Base-by-base conservation (phyloP, 2,888 invertebrate species). In the Brachycybe producta region DNA sequence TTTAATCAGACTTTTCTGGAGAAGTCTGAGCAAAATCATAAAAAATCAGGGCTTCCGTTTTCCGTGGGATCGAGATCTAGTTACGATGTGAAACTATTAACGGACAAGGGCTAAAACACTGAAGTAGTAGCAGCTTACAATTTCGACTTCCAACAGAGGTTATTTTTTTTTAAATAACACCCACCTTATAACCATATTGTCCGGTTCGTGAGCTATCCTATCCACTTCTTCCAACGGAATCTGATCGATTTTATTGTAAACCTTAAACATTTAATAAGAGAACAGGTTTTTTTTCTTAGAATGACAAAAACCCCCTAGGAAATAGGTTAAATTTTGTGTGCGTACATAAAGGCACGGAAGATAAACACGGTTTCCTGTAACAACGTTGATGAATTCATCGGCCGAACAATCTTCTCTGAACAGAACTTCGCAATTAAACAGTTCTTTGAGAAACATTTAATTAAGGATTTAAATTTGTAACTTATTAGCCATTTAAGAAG, bases 181-280 rank as follows among this genome's bases (percentile, higher is more conserved):
- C 62, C 67, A 87, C 87, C 87, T 88, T 58, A 95, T 90, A 54
- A 97, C 95, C 54, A 94, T 82, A 54, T 88, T 85, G 68, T 87
- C 74, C 0, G 84, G 77, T 66, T 84, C 78, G 53, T 86, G 75
- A 3, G 97, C 97, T 67, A 98, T 80, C 63, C 88, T 75, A 70
- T 95, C 88, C 5, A 97, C 91, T 72, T 97, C 95, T 70, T 99
- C 97, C 58, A 99, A 91, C 45, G 95, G 90, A 62, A 98, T 90
- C 73, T 98, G 95, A 78, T 99, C 98, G 61, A 98, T 92, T 77
- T 99, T 99, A 71, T 99, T 99, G 73, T 97, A 98, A 49, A 97
- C 71, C 68, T 69, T 49, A 4, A 38, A 4, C 7, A 15, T 5
- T 5, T 11, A 21, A 43, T 17, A 51, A 13, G 26, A 35, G 11